Evolutionary conservation across 1,140 invertebrate species (phyloP).

Genomic region (Diploscapter pachys): DNA sequence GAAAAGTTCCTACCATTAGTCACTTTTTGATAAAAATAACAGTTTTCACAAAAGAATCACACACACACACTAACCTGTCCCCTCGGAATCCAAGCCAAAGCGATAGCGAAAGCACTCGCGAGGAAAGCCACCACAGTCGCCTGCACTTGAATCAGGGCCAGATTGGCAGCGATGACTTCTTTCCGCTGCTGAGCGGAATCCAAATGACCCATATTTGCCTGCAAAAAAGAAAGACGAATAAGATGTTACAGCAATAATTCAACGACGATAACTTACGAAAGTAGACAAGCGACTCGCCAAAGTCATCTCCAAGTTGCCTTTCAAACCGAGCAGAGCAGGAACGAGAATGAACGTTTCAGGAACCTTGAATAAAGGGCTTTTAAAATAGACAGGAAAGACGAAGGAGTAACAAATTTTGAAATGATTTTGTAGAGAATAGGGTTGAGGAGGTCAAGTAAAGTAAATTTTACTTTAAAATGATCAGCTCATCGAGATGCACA

Average conservation of each 20-base stretch:
- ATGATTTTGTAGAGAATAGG: too few relatives aligned
- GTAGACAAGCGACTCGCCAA: constrained; percentile 81
- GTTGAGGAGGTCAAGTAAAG: too few relatives aligned
- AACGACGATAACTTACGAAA: constrained; percentile 31
- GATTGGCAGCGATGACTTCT: constrained; percentile 63
- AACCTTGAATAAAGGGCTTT: constrained; percentile 64
- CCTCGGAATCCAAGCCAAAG: constrained; percentile 77
- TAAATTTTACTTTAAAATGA: too few relatives aligned
- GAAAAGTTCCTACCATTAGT: too few relatives aligned
- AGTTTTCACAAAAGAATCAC: neutral
- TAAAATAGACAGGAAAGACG: too few relatives aligned
- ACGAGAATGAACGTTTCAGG: constrained; percentile 88
- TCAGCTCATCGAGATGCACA: too few relatives aligned
- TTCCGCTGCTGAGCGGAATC: constrained; percentile 51
- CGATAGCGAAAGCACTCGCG: constrained; percentile 78
- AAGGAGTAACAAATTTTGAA: too few relatives aligned
- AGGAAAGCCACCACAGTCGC: constrained; percentile 87
- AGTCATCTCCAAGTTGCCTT: constrained; percentile 95
- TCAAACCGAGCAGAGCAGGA: constrained; percentile 86
- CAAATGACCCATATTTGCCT: constrained; percentile 57
- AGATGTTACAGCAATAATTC: constrained; percentile 12
- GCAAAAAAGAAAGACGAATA: constrained; percentile 21
- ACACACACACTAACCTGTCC: constrained; percentile 58
- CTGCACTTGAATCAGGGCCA: constrained; percentile 74
- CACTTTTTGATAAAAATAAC: neutral